These are phyloP conservation scores for Furcifer pardalis DNA, from an alignment of 2,797 vertebrate species.

Conservation along the genomic window DNA sequence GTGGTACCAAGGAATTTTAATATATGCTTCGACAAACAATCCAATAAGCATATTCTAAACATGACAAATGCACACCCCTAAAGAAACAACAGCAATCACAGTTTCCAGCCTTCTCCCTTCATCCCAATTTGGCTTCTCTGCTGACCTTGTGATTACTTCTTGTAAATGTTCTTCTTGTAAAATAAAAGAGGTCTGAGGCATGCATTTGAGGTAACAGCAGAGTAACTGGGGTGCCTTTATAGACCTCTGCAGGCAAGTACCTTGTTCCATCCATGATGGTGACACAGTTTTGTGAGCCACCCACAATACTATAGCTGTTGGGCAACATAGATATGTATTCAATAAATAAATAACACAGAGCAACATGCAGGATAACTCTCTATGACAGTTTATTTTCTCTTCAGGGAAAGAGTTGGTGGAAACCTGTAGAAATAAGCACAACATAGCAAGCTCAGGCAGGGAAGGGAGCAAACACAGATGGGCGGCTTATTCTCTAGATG, in stretches of 20 bases:
- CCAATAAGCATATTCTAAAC: not conserved
- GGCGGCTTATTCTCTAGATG: conserved; percentile 30
- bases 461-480: not conserved
- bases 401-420: conserved; percentile 1
- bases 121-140: not conserved
- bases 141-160: no score
- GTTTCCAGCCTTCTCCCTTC: not conserved
- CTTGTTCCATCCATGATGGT: not conserved
- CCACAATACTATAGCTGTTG: not conserved
- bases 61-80: not conserved
- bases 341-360: not conserved
- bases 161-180: not conserved
- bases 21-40: not conserved
- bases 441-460: not conserved
- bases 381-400: conserved; percentile 44
- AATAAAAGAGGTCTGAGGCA: not conserved
- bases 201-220: not conserved
- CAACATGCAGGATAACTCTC: not conserved
- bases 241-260: not conserved
- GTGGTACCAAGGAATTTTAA: not conserved
- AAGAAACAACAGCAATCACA: not conserved
- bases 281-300: not conserved
- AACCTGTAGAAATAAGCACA: conserved; percentile 14
- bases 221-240: not conserved
- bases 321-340: not conserved